Evolutionary conservation across 2,888 invertebrate genomes (phyloP).

Genomic region (Campoletis raptor): DNA sequence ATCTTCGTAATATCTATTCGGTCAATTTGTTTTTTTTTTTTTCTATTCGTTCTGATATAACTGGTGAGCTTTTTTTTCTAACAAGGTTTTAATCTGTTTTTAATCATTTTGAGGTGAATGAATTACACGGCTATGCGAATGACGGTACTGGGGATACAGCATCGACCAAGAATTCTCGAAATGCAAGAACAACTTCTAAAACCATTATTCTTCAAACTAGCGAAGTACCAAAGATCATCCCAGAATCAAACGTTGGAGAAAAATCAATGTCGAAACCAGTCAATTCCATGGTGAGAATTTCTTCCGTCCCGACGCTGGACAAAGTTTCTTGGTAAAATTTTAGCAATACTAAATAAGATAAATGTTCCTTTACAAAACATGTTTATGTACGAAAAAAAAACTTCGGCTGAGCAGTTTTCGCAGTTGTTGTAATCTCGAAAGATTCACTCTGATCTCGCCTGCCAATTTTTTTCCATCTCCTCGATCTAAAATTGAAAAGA

Average conservation of each 20-base stretch:
- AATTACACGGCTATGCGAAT: slow-evolving; percentile 62
- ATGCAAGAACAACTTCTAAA: neutral
- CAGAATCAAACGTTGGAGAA: neutral
- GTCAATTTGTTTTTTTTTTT: neutral
- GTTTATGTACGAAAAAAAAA: too few relatives aligned
- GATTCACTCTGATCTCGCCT: too few relatives aligned
- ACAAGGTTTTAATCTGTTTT: slow-evolving; percentile 12
- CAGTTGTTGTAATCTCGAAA: too few relatives aligned
- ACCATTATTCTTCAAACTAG: neutral
- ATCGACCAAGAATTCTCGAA: neutral
- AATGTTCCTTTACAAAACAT: neutral
- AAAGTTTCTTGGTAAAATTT: slow-evolving; percentile 53
- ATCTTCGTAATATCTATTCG: slow-evolving; percentile 29
- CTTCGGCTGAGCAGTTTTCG: too few relatives aligned
- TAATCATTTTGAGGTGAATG: slow-evolving; percentile 42
- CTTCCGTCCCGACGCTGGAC: slow-evolving; percentile 45
- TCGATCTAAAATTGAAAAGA: too few relatives aligned
- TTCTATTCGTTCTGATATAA: neutral
- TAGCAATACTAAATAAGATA: slow-evolving; percentile 34
- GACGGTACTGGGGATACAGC: neutral
- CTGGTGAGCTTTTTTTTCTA: neutral
- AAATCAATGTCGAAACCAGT: slow-evolving; percentile 17
- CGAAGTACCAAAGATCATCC: slow-evolving; percentile 14
- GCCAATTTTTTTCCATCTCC: too few relatives aligned
- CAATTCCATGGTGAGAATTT: slow-evolving; percentile 57